Conservation (phyloP, 2,797 vertebrate genomes). For the Eulemur albifrons region DNA sequence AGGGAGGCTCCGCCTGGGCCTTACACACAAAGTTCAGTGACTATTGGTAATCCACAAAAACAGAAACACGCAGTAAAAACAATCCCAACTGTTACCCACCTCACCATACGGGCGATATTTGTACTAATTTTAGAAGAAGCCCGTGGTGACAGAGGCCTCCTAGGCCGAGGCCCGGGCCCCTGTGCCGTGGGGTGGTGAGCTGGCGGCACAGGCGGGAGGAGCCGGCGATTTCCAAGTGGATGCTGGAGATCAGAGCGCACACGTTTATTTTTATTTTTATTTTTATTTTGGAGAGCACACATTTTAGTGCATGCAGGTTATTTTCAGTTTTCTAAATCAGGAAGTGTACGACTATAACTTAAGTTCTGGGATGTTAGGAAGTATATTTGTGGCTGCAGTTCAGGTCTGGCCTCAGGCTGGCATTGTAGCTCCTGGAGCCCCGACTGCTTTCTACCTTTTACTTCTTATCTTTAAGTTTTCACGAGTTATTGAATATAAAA, state of each 20-base stretch:
- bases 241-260: too few species aligned
- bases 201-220: rapidly evolving
- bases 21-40: not conserved
- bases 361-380: not conserved
- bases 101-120: rapidly evolving
- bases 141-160: rapidly evolving
- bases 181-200: not conserved
- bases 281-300: not conserved
- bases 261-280: not conserved
- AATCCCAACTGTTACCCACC: rapidly evolving
- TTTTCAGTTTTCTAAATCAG: not conserved
- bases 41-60: not conserved
- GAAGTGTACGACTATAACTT: rapidly evolving
- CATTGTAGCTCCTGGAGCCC: not conserved
- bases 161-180: too few species aligned
- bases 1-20: not conserved
- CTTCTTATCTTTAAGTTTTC: not conserved
- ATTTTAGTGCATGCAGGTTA: rapidly evolving
- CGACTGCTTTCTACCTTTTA: not conserved
- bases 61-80: not conserved
- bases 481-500: not conserved
- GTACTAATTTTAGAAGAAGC: not conserved
- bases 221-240: too few species aligned
- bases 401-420: rapidly evolving
- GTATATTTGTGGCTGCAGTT: rapidly evolving